phyloP scores from a whole-genome alignment of 2,113 vertebrate genomes.

The Clupea harengus region DNA sequence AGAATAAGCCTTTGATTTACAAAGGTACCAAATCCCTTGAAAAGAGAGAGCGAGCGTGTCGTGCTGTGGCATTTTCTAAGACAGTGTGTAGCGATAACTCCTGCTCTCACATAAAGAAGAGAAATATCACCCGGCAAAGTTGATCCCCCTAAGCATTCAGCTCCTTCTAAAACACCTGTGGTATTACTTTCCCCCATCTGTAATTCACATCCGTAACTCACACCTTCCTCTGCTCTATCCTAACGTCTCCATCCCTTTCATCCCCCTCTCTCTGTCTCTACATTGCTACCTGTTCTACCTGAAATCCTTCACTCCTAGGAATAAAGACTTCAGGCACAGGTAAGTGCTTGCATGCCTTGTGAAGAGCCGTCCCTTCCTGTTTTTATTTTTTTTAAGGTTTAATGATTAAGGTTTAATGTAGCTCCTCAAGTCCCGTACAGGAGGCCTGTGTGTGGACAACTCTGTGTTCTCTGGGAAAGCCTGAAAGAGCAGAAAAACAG shows the following conservation, averaged over 20 bases:
- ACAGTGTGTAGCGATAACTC: not conserved
- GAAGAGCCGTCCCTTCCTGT: not conserved
- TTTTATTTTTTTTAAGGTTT: not conserved
- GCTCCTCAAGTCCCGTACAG: no score
- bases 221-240: not conserved
- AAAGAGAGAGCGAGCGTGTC: not conserved
- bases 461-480: not conserved
- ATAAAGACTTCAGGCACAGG: slow-evolving; percentile 99
- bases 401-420: no score
- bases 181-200: not conserved
- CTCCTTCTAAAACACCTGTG: not conserved
- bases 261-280: slow-evolving; percentile 15
- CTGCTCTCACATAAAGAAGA: not conserved
- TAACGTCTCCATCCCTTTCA: not conserved
- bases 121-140: not conserved
- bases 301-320: slow-evolving; percentile 80
- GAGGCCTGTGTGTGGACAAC: not conserved
- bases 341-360: slow-evolving; percentile 70
- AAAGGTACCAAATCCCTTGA: not conserved
- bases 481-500: not conserved
- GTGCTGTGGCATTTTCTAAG: not conserved
- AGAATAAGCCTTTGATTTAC: not conserved
- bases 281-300: slow-evolving; percentile 69
- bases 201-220: not conserved
- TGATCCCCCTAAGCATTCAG: not conserved